phyloP scores from a whole-genome alignment of 2,888 invertebrate species.

The Atherix ibis region DNA sequence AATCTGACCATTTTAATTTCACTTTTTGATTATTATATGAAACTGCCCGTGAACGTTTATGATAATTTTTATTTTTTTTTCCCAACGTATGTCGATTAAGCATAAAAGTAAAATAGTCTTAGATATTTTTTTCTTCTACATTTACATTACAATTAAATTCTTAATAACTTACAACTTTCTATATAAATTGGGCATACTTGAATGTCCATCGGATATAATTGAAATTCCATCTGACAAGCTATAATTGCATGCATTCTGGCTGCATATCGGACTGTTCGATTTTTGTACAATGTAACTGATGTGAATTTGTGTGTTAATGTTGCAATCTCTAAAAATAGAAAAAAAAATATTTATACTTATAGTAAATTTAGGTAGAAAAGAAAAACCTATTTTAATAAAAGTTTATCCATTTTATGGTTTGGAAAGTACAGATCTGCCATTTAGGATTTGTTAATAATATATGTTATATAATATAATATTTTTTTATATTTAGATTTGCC shows the following conservation, averaged over 20 bases:
- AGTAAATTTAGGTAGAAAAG: background rate
- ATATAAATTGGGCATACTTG: conserved; percentile 71
- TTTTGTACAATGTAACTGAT: conserved; percentile 61
- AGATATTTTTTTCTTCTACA: no score
- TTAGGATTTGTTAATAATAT: no score
- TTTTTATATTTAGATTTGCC: no score
- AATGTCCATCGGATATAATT: conserved; percentile 73
- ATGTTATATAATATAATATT: no score
- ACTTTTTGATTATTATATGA: conserved; percentile 66
- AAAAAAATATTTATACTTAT: no score
- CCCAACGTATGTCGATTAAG: no score
- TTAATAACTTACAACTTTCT: conserved; percentile 59
- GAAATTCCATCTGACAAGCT: conserved; percentile 77
- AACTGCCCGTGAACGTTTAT: no score
- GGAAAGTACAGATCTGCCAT: no score
- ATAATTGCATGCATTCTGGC: conserved; percentile 73
- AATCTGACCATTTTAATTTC: conserved; percentile 54
- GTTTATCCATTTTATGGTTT: background rate
- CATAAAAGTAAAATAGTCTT: no score
- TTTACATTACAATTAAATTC: no score
- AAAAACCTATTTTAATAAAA: background rate
- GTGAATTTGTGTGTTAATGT: conserved; percentile 66
- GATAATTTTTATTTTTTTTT: no score
- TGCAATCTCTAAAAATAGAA: conserved; percentile 51
- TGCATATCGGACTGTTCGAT: conserved; percentile 64